phyloP scores from a whole-genome alignment of 2,113 vertebrate species.

The Leucoraja erinaceus region DNA sequence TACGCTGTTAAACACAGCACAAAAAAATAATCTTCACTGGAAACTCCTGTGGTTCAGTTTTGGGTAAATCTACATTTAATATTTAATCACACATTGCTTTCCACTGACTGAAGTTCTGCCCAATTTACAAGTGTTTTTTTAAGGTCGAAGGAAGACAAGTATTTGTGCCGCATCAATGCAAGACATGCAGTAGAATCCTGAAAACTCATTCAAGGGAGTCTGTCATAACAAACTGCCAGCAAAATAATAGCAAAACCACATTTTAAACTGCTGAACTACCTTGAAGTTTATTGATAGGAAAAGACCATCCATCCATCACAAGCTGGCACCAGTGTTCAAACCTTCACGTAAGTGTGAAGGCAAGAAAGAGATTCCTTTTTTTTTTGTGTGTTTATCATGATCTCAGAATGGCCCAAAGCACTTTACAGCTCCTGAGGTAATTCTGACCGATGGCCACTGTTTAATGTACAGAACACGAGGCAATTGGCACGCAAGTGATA shows the following conservation, averaged over 20 bases:
- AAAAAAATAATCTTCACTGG: neutral
- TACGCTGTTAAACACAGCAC: neutral
- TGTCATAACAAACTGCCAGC: too few species aligned
- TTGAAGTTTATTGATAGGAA: neutral
- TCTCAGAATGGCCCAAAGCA: neutral
- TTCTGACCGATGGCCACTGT: neutral
- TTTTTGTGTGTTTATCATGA: neutral
- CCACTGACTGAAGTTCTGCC: neutral
- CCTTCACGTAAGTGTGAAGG: neutral
- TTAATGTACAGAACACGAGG: neutral
- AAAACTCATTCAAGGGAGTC: conserved; percentile 12
- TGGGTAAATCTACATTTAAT: neutral
- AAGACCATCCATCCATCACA: neutral
- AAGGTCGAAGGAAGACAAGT: neutral
- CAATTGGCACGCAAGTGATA: too few species aligned
- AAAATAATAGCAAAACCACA: neutral
- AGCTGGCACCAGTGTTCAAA: neutral
- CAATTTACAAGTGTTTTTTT: neutral
- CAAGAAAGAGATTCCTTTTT: neutral
- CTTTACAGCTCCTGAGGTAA: neutral
- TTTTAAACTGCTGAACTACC: neutral
- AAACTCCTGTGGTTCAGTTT: neutral
- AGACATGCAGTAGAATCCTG: neutral
- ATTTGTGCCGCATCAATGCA: neutral
- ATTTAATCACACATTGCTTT: neutral